Conservation (phyloP, 2,888 invertebrate genomes). For the Tipula unca region DNA sequence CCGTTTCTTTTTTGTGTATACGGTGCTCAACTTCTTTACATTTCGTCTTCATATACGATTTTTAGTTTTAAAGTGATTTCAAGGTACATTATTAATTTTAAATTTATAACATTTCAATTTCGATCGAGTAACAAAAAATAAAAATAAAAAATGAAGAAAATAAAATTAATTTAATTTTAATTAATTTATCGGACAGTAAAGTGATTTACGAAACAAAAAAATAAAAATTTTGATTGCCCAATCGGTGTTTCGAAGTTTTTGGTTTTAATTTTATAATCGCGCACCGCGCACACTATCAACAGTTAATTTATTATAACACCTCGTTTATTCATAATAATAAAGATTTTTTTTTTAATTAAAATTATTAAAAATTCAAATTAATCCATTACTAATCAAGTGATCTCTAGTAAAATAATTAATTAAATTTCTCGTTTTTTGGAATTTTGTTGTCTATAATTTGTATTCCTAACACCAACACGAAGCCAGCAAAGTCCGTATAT, state of each 20-base stretch:
- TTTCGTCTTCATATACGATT: no score
- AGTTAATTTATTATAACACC: neutral
- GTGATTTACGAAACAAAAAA: neutral
- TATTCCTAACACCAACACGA: neutral
- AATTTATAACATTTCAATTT: neutral
- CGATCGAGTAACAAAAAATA: neutral
- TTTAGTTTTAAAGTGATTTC: neutral
- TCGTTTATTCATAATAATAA: neutral
- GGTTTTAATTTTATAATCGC: neutral
- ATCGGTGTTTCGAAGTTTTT: neutral
- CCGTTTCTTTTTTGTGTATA: neutral
- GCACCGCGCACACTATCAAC: neutral
- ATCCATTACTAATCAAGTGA: neutral
- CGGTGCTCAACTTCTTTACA: neutral
- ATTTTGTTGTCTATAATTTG: neutral
- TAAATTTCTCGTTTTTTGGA: neutral
- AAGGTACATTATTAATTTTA: neutral
- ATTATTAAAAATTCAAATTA: neutral
- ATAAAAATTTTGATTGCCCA: neutral
- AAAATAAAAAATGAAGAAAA: neutral
- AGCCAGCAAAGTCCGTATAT: no score
- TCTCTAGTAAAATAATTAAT: neutral
- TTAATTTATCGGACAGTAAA: neutral
- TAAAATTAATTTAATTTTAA: neutral
- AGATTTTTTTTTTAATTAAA: neutral